A percentile compares a stretch with the other conserved stretches of the same genome.
Evolutionary conservation across 2,888 invertebrate genomes (phyloP).

Genomic region (Acrobasis consociella): DNA sequence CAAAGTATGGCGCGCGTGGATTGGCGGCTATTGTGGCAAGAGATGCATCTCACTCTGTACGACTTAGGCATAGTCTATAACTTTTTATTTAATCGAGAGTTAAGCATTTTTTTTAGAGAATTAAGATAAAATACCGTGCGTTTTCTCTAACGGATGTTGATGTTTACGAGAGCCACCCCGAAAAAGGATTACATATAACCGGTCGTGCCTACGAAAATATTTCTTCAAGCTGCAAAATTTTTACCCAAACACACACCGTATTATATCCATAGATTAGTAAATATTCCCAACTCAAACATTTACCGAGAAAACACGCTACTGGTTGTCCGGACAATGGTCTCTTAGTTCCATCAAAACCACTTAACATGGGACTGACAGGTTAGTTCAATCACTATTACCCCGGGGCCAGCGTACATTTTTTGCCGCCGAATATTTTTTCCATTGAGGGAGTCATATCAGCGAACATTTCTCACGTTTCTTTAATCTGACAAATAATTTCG

Average conservation of each 20-base stretch:
- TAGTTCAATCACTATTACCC: constrained; percentile 80
- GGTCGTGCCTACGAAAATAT: constrained; percentile 56
- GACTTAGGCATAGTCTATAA: too few relatives aligned
- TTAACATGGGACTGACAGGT: constrained; percentile 83
- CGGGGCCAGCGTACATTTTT: constrained; percentile 61
- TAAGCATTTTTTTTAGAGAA: too few relatives aligned
- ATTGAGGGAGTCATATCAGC: constrained; percentile 59
- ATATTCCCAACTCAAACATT: constrained; percentile 78
- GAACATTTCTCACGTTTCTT: constrained; percentile 70
- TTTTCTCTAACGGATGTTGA: background rate
- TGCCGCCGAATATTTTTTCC: constrained; percentile 61
- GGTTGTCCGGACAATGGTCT: constrained; percentile 71
- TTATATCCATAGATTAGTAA: constrained; percentile 66
- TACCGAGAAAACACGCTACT: constrained; percentile 79
- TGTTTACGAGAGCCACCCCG: constrained; percentile 12
- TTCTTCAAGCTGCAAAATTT: constrained; percentile 53
- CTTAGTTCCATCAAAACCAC: constrained; percentile 76
- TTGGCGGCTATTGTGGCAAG: background rate
- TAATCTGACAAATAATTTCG: constrained; percentile 43
- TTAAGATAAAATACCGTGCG: too few relatives aligned
- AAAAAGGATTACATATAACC: constrained; percentile 45
- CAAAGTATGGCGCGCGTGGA: background rate
- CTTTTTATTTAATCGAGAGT: too few relatives aligned
- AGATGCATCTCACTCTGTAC: too few relatives aligned
- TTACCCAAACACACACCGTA: constrained; percentile 57